Base-by-base conservation (phyloP, 92 coral and sea anemone species). In the Phenganax stokvisi region DNA sequence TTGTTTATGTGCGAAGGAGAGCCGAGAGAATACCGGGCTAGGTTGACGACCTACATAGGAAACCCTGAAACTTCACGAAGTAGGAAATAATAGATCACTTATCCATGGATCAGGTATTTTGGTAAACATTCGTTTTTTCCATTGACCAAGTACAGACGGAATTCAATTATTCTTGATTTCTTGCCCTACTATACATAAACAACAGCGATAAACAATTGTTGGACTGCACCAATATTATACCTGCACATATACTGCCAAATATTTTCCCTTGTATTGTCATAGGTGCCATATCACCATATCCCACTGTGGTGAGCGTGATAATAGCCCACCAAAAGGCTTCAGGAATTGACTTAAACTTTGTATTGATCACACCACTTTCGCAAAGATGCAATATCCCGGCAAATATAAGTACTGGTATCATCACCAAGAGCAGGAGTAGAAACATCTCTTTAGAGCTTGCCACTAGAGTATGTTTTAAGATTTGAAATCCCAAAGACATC, bases 251-350 rank as follows among this genome's bases (percentile, higher is more conserved):
- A 17, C 90, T 16, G 52, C 97, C 99, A 86, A 90, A 88, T 72
- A 96, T 70, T 68, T 90, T 92, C 16, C 99, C 99, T 9, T 64
- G 57, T 6, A 87, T 76, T 0, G 97, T 90, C 53, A 15, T 57
- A 0, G 99, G 99, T 0, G 86, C 87, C 63, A 89, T 86, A 64
- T 96, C 99, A 0, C 99, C 99, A 56, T 90, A 96, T 28, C 99
- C 99, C 10, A 96, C 99, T 1, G 99, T 96, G 15, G 99, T 96
- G 8, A 96, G 89, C 25, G 99, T 92, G 53, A 96, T 89, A 31
- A 96, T 84, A 7, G 99, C 99, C 99, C 99, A 96, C 99, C 99
- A 96, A 69, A 92, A 90, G 3, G 97, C 90, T 25, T 86, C 91
- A 0, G 94, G 89, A 69, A 96, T 91, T n/a, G 99, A 96, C n/a